Conservation (phyloP, 2,888 invertebrate species). For the Stenodema calcarata region DNA sequence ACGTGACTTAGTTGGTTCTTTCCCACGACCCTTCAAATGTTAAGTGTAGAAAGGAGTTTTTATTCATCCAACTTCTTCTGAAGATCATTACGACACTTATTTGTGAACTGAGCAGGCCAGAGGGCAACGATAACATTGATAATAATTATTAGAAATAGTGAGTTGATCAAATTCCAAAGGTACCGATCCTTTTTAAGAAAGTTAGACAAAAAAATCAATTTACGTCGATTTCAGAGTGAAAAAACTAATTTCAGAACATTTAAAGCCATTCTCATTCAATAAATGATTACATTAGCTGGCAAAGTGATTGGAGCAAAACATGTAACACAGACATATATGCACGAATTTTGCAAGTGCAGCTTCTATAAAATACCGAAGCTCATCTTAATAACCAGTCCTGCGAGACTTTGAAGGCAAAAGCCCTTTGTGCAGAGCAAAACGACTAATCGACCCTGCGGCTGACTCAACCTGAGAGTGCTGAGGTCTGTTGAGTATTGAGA, state of each 20-base stretch:
- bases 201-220: not conserved
- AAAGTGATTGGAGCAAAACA: not conserved
- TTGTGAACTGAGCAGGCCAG: too few relatives aligned
- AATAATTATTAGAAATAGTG: too few relatives aligned
- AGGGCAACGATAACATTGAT: too few relatives aligned
- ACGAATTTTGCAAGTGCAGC: not conserved
- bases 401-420: not conserved
- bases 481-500: too few relatives aligned
- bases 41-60: too few relatives aligned
- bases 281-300: not conserved
- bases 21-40: too few relatives aligned
- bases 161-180: not conserved
- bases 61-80: too few relatives aligned
- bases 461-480: too few relatives aligned
- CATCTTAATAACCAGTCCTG: not conserved
- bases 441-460: too few relatives aligned
- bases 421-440: not conserved
- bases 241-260: not conserved
- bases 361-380: not conserved
- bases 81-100: too few relatives aligned
- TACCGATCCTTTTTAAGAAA: not conserved
- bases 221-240: not conserved
- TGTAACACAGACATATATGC: not conserved
- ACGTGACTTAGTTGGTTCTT: too few relatives aligned
- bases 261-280: slow-evolving; percentile 12